Conservation (phyloP, 1,140 invertebrate genomes). For the Drosophila yakuba region DNA sequence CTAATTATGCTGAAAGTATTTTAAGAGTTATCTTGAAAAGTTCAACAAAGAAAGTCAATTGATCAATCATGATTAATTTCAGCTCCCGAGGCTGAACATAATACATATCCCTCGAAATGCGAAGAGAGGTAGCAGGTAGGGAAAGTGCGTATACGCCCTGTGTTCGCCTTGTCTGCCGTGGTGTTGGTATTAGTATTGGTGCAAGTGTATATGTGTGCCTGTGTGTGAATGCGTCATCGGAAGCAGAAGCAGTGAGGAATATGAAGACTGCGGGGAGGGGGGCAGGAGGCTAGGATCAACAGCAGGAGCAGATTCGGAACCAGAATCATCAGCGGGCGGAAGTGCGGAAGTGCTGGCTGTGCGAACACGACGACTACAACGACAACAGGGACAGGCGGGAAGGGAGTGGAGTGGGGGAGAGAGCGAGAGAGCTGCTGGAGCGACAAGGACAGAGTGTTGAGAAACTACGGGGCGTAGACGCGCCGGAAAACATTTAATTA, state of each 20-base stretch:
- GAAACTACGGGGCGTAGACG: slow-evolving; percentile 76
- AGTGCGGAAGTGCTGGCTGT: slow-evolving; percentile 74
- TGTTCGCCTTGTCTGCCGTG: slow-evolving; percentile 1
- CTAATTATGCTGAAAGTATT: background rate
- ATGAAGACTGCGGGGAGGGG: too few relatives aligned
- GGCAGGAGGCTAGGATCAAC: slow-evolving; percentile 15
- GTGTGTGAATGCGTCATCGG: slow-evolving; percentile 30
- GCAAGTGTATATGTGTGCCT: background rate
- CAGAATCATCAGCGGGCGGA: slow-evolving; percentile 45
- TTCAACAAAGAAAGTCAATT: slow-evolving; percentile 5
- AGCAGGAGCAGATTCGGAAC: slow-evolving; percentile 43
- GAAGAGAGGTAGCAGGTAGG: slow-evolving; percentile 28
- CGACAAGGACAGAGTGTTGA: slow-evolving; percentile 31
- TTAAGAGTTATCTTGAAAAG: background rate
- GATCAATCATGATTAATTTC: slow-evolving; percentile 29
- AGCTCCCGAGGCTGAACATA: slow-evolving; percentile 8
- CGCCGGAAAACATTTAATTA: slow-evolving; percentile 80
- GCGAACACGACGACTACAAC: slow-evolving; percentile 65
- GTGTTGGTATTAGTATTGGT: background rate
- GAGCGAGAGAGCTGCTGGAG: slow-evolving; percentile 7
- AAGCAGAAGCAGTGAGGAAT: background rate
- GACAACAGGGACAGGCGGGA: slow-evolving; percentile 42
- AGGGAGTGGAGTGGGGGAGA: background rate
- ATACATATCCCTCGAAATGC: background rate
- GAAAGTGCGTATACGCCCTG: slow-evolving; percentile 73